Percentiles rank a stretch among this genome's conserved stretches.
These are phyloP conservation scores for Acrobeloides nanus DNA, from an alignment of 2,888 invertebrate species.

Conservation along the genomic window DNA sequence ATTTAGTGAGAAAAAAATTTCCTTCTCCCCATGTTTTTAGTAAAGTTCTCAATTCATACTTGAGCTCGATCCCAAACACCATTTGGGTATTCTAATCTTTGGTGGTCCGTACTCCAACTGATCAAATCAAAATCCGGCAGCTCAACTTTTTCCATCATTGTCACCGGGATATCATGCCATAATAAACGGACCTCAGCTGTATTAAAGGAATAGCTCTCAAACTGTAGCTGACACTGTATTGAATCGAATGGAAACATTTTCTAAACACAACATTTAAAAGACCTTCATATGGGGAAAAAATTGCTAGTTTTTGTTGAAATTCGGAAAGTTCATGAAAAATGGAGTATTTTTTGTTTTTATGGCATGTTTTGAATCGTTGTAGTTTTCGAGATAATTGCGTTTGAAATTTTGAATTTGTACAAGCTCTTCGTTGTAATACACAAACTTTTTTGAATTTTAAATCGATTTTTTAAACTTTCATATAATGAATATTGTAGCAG, in stretches of 20 bases:
- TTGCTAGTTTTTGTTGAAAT: too few species aligned
- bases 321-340: too few species aligned
- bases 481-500: too few species aligned
- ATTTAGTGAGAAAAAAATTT: too few species aligned
- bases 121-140: constrained; percentile 52
- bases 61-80: constrained; percentile 50
- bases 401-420: too few species aligned
- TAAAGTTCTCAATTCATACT: constrained; percentile 4
- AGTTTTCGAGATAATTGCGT: too few species aligned
- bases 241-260: constrained; percentile 53
- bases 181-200: constrained; percentile 50
- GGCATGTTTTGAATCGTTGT: too few species aligned
- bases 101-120: constrained; percentile 51
- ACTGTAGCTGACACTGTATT: constrained; percentile 33
- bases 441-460: too few species aligned
- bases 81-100: constrained; percentile 51
- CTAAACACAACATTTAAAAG: constrained; percentile 20
- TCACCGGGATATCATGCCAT: constrained; percentile 52
- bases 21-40: too few species aligned
- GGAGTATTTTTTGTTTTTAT: too few species aligned
- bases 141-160: constrained; percentile 54
- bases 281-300: neutral
- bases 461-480: too few species aligned
- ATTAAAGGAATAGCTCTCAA: constrained; percentile 52
- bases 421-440: too few species aligned